Base-by-base conservation (phyloP, 2,797 vertebrate species). In the Apodemus agrarius region DNA sequence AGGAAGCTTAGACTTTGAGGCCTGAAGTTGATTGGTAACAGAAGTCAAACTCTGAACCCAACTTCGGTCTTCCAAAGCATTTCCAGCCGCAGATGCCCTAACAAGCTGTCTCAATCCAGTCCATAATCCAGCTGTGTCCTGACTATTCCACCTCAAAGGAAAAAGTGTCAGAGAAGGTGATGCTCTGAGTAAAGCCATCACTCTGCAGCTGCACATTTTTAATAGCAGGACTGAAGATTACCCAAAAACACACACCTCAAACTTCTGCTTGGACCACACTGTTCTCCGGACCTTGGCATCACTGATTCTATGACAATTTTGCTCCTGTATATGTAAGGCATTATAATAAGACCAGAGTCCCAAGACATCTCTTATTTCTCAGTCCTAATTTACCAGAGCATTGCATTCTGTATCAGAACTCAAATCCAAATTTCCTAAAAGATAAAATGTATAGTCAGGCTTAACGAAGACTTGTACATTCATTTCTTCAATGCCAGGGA, bases 261-360 rank as follows among this genome's bases (percentile, higher is more conserved):
- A n/a, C 13, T 75, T 1, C 61, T 1, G 37, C 4, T 16, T 76
- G 43, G 17, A 31, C 4, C 1, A 13, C 0, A 1, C 40, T 69
- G 57, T 26, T 63, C 26, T 29, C 19, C 29, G 8, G n/a, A 29
- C 7, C 22, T 63, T 2, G 54, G 13, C 22, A n/a, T 72, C 4
- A 26, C 37, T 74, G 46, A 54, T 34, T 67, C 31, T 24, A 34
- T 46, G 21, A 52, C 29, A 0, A 0, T 6, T 93, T 78, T 75
- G 8, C 29, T 43, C 14, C 1, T 54, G 4, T 81, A 6, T 46
- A 46, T 14, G 2, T 49, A 83, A 88, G 1, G 6, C 31, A 90
- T 29, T 34, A 3, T 52, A 46, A 59, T 37, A 61, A 67, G 10
- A 6, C 24, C 40, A 83, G 31, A 86, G 59, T 78, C 7, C 46